These are phyloP conservation scores for Pterocles gutturalis DNA, from an alignment of 2,113 vertebrate species.

Conservation along the genomic window DNA sequence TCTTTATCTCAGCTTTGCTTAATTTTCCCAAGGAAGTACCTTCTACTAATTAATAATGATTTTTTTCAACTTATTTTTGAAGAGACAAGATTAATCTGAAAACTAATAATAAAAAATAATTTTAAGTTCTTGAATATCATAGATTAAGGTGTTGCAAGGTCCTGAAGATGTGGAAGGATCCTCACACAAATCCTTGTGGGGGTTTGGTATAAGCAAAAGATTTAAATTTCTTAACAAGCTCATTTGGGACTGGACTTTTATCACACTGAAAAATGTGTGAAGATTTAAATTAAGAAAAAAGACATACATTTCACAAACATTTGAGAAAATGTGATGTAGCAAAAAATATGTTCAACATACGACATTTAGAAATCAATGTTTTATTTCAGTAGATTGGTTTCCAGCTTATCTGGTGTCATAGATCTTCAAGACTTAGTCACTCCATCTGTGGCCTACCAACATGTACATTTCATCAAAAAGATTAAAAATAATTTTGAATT, in stretches of 20 bases:
- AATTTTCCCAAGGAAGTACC: neutral
- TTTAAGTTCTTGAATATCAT: neutral
- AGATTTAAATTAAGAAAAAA: neutral
- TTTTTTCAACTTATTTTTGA: conserved; percentile 1
- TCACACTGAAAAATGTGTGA: neutral
- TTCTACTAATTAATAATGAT: neutral
- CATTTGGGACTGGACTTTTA: neutral
- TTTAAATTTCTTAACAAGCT: neutral
- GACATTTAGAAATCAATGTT: neutral
- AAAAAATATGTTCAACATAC: neutral
- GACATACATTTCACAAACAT: neutral
- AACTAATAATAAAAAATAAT: neutral
- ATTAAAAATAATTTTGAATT: neutral
- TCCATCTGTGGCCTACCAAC: accelerated
- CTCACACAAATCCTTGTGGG: neutral
- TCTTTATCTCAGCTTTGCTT: conserved; percentile 1
- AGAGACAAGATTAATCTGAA: neutral
- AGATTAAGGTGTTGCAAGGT: neutral
- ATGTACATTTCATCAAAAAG: neutral
- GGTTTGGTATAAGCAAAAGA: neutral
- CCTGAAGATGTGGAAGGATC: neutral
- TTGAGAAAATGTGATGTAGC: neutral
- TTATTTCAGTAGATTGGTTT: neutral
- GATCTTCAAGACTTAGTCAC: neutral
- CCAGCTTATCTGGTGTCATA: neutral